These are phyloP conservation scores for Sebastes itinus DNA, from an alignment of 2,797 vertebrate genomes.

Conservation along the genomic window DNA sequence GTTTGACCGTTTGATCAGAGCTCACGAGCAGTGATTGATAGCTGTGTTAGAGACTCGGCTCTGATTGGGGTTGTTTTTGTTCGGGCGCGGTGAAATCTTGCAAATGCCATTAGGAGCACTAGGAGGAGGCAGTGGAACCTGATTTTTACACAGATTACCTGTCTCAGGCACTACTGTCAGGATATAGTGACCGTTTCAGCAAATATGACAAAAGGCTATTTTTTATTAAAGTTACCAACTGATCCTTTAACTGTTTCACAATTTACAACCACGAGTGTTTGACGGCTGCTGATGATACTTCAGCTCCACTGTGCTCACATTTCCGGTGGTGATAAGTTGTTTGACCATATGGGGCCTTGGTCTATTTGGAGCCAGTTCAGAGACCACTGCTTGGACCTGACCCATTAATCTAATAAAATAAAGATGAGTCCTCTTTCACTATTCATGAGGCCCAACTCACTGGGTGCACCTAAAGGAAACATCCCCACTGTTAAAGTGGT, in stretches of 20 bases:
- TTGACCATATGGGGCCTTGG: neutral
- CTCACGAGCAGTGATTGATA: too few relatives aligned
- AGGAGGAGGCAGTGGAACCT: too few relatives aligned
- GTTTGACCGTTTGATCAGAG: too few relatives aligned
- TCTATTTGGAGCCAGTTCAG: constrained; percentile 24
- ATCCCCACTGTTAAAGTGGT: constrained; percentile 5
- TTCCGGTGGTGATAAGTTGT: neutral
- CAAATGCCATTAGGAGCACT: too few relatives aligned
- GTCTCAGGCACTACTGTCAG: too few relatives aligned
- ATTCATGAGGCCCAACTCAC: constrained; percentile 41
- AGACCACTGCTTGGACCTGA: constrained; percentile 37
- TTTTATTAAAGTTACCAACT: too few relatives aligned
- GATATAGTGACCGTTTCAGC: too few relatives aligned
- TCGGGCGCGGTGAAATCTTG: too few relatives aligned
- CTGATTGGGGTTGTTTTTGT: too few relatives aligned
- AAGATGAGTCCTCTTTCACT: constrained; percentile 53
- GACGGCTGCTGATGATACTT: neutral
- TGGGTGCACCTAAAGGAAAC: constrained; percentile 17
- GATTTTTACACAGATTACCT: too few relatives aligned
- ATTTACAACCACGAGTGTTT: neutral
- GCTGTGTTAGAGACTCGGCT: too few relatives aligned
- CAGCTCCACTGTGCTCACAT: neutral
- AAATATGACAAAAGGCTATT: too few relatives aligned
- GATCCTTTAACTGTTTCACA: neutral
- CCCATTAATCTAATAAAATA: constrained; percentile 71